Evolutionary conservation across 53 echinoderm and acorn worm genomes (phyloP).

Genomic region (Stichopus horrens): DNA sequence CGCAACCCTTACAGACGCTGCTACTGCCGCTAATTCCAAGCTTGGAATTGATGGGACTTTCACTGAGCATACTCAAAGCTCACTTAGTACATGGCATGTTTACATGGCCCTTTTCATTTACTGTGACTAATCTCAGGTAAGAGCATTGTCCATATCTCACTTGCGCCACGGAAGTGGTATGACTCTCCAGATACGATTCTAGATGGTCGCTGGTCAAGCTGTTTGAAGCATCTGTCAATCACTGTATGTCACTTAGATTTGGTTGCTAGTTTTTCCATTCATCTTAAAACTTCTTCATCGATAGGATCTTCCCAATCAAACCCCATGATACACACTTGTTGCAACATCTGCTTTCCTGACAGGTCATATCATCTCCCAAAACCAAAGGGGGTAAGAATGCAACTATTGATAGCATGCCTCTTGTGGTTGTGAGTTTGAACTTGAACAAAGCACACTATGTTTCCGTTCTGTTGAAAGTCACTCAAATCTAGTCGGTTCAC

Average conservation of each 20-base stretch:
- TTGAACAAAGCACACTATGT: slow-evolving; percentile 59
- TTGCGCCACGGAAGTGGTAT: slow-evolving; percentile 58
- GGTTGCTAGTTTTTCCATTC: neutral
- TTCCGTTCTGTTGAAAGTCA: slow-evolving; percentile 55
- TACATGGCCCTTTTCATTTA: neutral
- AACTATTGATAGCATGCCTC: slow-evolving; percentile 55
- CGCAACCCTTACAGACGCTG: slow-evolving; percentile 46
- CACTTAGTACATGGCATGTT: slow-evolving; percentile 52
- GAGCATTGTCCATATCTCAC: slow-evolving; percentile 54
- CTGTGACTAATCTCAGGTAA: slow-evolving; percentile 47
- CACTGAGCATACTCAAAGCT: slow-evolving; percentile 46
- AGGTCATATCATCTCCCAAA: slow-evolving; percentile 38
- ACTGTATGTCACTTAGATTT: too few relatives aligned
- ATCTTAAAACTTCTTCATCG: neutral
- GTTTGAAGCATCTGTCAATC: too few relatives aligned
- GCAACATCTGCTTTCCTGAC: slow-evolving; percentile 54
- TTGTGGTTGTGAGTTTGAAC: slow-evolving; percentile 19
- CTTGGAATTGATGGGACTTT: too few relatives aligned
- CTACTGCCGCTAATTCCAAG: slow-evolving; percentile 53
- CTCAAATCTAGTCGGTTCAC: slow-evolving; percentile 34
- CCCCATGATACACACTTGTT: slow-evolving; percentile 40
- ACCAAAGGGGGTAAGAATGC: slow-evolving; percentile 57
- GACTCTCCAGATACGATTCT: slow-evolving; percentile 27
- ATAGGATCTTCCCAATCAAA: slow-evolving; percentile 49
- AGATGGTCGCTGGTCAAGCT: neutral